Evolutionary conservation across 2,113 vertebrate species (phyloP), one percentile per base, ranked within the genome.

Genomic region (Siniperca chuatsi): DNA sequence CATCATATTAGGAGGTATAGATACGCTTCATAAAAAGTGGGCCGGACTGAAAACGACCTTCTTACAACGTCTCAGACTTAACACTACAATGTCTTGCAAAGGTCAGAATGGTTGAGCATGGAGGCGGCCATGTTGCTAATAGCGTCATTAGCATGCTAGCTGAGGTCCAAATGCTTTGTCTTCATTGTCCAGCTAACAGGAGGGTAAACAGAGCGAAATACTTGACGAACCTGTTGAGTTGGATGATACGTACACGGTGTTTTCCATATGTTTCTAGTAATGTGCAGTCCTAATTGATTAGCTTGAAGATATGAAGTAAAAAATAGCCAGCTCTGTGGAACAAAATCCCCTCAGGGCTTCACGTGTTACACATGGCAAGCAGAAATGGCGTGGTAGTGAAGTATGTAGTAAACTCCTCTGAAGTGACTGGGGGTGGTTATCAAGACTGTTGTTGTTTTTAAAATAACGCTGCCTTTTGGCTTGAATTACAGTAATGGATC

Each of bases 101-200:
- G 96, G 96, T 96, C 96, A 96, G 93, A 93, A 94, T 94, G 95
- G 96, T 95, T 93, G 94, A 86, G 85, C 82, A 91, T 95, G 96
- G 96, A 92, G 92, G 96, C 96, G 72, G 96, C 96, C 96, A 96
- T 96, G 44, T 96, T 96, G 94, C 82, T 93, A 92, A 68, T 55
- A 61, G 71, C 76, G 52, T 81, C 74, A 20, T 2, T 89, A 83
- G 88, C 89, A 55, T 81, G 80, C 33, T 87, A 70, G 83, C 87
- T 65, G 52, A 82, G 84, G n/a, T 58, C 48, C 33, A 37, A 75
- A 64, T 65, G 87, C 90, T 92, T 93, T 93, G 93, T 92, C 83
- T 74, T 83, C 86, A 16, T 2, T 15, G 46, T 18, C 1, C 67
- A 48, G 48, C 42, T 79, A 60, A 61, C 69, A 20, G 21, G 37